A percentile compares a stretch with the other conserved stretches of the same genome.
Conservation (phyloP, 1,140 invertebrate genomes). For the Anoplophora glabripennis region DNA sequence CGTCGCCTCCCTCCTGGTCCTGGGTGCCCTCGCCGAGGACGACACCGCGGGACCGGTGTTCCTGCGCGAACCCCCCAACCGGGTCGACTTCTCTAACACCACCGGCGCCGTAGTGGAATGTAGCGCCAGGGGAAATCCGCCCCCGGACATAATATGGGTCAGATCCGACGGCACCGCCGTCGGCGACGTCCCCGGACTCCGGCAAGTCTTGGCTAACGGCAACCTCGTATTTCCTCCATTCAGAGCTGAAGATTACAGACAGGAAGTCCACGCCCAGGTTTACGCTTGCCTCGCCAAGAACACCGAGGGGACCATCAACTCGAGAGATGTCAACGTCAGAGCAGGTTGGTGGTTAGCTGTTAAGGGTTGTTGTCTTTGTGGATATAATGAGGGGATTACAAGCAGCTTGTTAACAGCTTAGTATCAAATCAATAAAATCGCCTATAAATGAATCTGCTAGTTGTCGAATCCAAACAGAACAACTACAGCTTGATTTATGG, state of each 20-base stretch:
- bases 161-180: conserved; percentile 83
- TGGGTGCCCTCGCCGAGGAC: conserved; percentile 55
- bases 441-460: too few relatives aligned
- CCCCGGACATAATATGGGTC: conserved; percentile 91
- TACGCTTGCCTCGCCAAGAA: conserved; percentile 90
- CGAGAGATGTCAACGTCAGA: conserved; percentile 87
- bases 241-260: conserved; percentile 85
- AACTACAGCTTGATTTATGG: too few relatives aligned
- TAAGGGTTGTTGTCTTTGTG: not conserved
- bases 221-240: conserved; percentile 93
- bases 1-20: conserved; percentile 11
- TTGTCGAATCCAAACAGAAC: too few relatives aligned
- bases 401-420: too few relatives aligned
- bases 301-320: conserved; percentile 84
- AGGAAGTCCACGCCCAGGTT: conserved; percentile 90
- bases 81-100: conserved; percentile 91
- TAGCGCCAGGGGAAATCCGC: conserved; percentile 83
- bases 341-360: conserved; percentile 68
- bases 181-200: conserved; percentile 76
- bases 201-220: conserved; percentile 81
- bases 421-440: too few relatives aligned
- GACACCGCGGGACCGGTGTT: conserved; percentile 85
- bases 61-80: conserved; percentile 84
- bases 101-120: conserved; percentile 91
- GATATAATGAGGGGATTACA: not conserved